Conservation (phyloP, 2,113 vertebrate genomes). For the Dromiciops gliroides region DNA sequence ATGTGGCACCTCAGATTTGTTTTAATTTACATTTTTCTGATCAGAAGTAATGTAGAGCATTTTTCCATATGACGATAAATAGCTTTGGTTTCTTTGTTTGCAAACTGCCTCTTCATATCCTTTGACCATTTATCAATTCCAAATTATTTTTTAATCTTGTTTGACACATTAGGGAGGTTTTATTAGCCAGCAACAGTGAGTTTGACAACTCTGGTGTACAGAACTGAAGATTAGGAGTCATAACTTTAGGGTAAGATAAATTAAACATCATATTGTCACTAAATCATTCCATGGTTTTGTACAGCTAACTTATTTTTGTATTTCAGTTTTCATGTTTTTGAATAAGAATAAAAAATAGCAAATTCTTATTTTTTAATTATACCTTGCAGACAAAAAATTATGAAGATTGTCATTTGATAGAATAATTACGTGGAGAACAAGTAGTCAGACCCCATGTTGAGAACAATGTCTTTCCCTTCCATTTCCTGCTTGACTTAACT, state of each 20-base stretch:
- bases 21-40: no score
- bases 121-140: no score
- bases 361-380: background rate
- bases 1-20: no score
- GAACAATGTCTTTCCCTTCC: background rate
- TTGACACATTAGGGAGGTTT: no score
- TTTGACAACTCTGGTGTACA: background rate
- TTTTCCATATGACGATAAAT: no score
- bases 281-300: background rate
- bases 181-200: background rate
- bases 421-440: background rate
- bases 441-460: background rate
- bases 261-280: background rate
- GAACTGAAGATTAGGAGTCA: background rate
- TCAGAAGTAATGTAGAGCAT: no score
- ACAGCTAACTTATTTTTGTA: background rate
- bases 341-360: background rate
- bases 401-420: background rate
- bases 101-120: no score
- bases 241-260: background rate
- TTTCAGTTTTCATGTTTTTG: background rate
- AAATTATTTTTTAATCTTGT: background rate
- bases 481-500: background rate
- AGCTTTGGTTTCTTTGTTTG: no score
- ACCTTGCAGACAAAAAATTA: background rate